Percentiles rank a stretch among this genome's conserved stretches.
Conservation (phyloP, 2,797 vertebrate genomes). For the Xiphophorus birchmanni region DNA sequence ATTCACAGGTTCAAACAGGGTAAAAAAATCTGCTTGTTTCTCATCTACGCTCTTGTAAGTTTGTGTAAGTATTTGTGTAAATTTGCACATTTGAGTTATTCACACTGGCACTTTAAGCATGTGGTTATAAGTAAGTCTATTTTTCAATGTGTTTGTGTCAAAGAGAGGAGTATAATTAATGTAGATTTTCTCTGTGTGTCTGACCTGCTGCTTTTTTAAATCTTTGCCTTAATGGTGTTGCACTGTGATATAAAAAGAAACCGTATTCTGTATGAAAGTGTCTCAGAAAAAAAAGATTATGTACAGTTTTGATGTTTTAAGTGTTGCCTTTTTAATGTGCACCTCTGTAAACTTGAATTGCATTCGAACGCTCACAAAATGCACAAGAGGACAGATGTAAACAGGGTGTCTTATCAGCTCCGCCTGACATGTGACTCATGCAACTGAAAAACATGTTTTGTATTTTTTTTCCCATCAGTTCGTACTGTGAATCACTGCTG, state of each 20-base stretch:
- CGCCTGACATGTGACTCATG: not conserved
- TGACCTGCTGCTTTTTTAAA: constrained; percentile 30
- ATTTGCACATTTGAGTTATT: constrained; percentile 33
- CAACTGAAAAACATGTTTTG: constrained; percentile 29
- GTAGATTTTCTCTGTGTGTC: constrained; percentile 35
- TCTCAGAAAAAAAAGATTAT: constrained; percentile 12
- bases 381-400: constrained; percentile 1
- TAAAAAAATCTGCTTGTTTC: not conserved
- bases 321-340: constrained; percentile 59
- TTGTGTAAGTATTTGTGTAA: constrained; percentile 25
- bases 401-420: constrained; percentile 9
- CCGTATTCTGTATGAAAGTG: constrained; percentile 24
- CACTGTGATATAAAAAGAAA: constrained; percentile 66
- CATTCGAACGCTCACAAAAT: constrained; percentile 19
- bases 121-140: constrained; percentile 23
- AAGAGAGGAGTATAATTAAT: constrained; percentile 28
- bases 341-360: constrained; percentile 38
- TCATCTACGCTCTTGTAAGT: constrained; percentile 21
- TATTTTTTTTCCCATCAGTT: constrained; percentile 35
- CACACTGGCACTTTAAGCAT: constrained; percentile 17
- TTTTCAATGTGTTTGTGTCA: constrained; percentile 32
- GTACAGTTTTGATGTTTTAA: constrained; percentile 26
- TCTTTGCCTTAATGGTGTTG: constrained; percentile 56
- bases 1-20: not conserved
- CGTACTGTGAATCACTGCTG: constrained; percentile 45